Evolutionary conservation across 2,113 vertebrate genomes (phyloP), one percentile per base, ranked within the genome.

Genomic region (Lampris incognitus): DNA sequence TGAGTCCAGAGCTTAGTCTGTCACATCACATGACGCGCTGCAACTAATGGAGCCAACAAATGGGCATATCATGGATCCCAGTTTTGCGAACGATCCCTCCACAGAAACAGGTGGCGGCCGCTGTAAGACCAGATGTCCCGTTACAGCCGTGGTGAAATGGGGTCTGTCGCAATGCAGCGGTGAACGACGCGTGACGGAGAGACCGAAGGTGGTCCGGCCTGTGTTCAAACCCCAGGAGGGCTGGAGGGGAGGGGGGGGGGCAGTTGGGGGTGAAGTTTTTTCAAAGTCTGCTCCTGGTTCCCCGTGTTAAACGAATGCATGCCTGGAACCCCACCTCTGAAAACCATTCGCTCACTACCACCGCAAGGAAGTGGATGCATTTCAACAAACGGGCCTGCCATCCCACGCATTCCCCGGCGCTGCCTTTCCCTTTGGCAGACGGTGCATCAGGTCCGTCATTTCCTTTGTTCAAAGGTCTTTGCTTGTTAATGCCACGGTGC

Each of bases 21-120:
- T 94, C 93, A 93, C 89, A 92, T 90, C 91, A 89, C 89, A 94
- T 93, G 93, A 92, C 75, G 78, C 78, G 79, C 88, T 91, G 90
- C 90, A 88, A 91, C 91, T 94, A 93, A 94, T 93, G 91, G 90
- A 82, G 79, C 79, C 75, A 79, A 92, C 93, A 93, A 93, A 92
- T 94, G 93, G 87, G 83, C 87, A 89, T 90, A 91, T 90, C 88
- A 89, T 65, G 76, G 87, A 91, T 84, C 88, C 85, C 81, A 73
- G 87, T 90, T 88, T 83, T 79, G 75, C 78, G 83, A 71, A 71
- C 72, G 73, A 88, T 83, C 85, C 68, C 80, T 85, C 85, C 59
- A 74, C 56, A 62, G 87, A 89, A 92, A 93, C 92, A 93, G 92
- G 92, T 93, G 91, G 89, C 83, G 54, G 83, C 82, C 85, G 68